phyloP scores from a whole-genome alignment of 1,140 invertebrate species.

The Scaptomyza pallida region DNA sequence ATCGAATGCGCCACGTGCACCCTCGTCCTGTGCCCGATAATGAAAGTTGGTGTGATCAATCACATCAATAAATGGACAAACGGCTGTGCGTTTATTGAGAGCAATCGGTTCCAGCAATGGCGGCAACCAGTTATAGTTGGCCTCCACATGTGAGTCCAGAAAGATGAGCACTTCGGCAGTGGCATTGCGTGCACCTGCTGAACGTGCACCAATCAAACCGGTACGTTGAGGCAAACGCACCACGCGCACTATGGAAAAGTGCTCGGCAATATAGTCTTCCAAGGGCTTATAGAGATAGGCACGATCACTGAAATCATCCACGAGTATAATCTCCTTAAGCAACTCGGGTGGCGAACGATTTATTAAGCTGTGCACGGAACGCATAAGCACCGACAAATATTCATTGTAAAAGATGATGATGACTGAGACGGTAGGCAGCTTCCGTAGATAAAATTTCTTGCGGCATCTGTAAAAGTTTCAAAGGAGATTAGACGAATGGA shows the following conservation, averaged over 20 bases:
- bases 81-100: constrained; percentile 92
- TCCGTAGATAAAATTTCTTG: constrained; percentile 89
- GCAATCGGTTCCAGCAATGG: constrained; percentile 96
- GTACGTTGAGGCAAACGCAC: constrained; percentile 90
- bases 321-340: constrained; percentile 95
- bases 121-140: constrained; percentile 97
- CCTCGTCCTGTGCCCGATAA: constrained; percentile 97
- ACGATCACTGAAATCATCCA: constrained; percentile 95
- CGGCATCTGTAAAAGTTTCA: constrained; percentile 86
- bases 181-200: constrained; percentile 93
- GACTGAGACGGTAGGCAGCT: constrained; percentile 93
- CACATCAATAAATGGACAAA: constrained; percentile 98
- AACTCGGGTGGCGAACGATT: constrained; percentile 92
- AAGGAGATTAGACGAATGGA: constrained; percentile 1
- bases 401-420: constrained; percentile 98
- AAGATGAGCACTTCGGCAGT: constrained; percentile 95
- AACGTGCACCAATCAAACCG: constrained; percentile 94
- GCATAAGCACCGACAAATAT: constrained; percentile 93
- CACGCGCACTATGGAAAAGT: constrained; percentile 89
- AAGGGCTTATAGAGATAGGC: constrained; percentile 89
- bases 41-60: constrained; percentile 96
- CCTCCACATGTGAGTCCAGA: constrained; percentile 97
- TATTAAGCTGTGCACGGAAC: constrained; percentile 93
- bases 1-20: constrained; percentile 96
- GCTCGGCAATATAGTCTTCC: constrained; percentile 90